These are phyloP conservation scores for Aurelia aurita complex sp. Pacific DNA, from an alignment of 30 jellyfish, hydroid and myxozoan genomes.

Conservation along the genomic window DNA sequence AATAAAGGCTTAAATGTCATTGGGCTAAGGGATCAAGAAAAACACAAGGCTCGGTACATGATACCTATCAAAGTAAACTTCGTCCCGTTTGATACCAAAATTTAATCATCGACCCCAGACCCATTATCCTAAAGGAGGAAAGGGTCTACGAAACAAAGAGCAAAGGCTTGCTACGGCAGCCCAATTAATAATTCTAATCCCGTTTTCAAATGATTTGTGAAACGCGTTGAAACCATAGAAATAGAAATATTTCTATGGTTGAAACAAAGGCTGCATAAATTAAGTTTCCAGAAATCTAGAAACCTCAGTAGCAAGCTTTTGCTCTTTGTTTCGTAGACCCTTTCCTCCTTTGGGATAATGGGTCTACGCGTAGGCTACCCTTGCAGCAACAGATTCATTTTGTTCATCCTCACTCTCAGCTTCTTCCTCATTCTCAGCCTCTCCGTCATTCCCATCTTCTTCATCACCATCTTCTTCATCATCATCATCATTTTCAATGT, in stretches of 20 bases:
- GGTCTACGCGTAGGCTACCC: too few relatives aligned
- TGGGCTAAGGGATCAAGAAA: not conserved
- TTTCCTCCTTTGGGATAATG: too few relatives aligned
- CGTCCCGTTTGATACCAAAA: not conserved
- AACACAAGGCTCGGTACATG: not conserved
- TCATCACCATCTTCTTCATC: constrained; percentile 14
- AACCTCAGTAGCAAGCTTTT: too few relatives aligned
- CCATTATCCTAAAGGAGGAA: not conserved
- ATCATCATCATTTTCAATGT: not conserved
- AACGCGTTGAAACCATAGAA: too few relatives aligned
- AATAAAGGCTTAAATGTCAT: not conserved
- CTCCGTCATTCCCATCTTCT: constrained; percentile 3
- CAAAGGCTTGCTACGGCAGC: too few relatives aligned
- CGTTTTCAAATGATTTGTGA: too few relatives aligned
- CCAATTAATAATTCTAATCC: too few relatives aligned
- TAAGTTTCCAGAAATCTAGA: too few relatives aligned
- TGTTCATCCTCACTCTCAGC: constrained; percentile 6
- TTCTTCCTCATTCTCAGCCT: constrained; percentile 1
- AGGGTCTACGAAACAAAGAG: too few relatives aligned
- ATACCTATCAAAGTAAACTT: not conserved
- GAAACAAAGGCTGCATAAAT: too few relatives aligned
- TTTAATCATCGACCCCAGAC: not conserved
- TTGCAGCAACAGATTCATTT: not conserved
- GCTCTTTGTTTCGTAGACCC: too few relatives aligned
- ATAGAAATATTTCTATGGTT: too few relatives aligned